Percentiles rank a stretch among this genome's conserved stretches.
Conservation (phyloP, 1,140 invertebrate genomes). For the Linepithema humile region DNA sequence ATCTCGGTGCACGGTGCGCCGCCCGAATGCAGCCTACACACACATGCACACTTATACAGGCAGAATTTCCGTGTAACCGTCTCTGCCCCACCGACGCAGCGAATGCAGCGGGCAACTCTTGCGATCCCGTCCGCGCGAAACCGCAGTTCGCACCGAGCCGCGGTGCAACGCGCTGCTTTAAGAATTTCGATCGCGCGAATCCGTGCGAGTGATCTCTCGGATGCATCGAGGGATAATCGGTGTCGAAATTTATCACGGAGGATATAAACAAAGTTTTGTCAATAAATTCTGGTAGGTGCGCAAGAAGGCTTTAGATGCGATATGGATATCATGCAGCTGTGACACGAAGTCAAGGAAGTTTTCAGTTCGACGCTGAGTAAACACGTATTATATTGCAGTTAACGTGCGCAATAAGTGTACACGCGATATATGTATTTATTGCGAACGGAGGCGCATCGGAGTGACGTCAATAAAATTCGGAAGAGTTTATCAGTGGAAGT, state of each 20-base stretch:
- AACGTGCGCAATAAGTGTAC: background rate
- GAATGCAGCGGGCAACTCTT: slow-evolving; percentile 45
- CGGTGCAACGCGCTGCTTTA: slow-evolving; percentile 62
- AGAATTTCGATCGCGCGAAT: background rate
- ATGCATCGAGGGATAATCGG: background rate
- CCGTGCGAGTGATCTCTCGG: background rate
- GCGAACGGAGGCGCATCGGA: background rate
- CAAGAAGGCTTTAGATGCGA: too few species aligned
- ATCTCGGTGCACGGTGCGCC: slow-evolving; percentile 64
- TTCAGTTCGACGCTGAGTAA: background rate
- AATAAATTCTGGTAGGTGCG: too few species aligned
- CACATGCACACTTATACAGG: slow-evolving; percentile 25
- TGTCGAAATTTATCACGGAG: background rate
- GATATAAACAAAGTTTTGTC: background rate
- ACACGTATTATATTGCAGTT: background rate
- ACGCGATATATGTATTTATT: background rate
- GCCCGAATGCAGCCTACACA: slow-evolving; percentile 25
- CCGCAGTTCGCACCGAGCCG: slow-evolving; percentile 63
- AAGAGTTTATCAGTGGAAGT: slow-evolving; percentile 60
- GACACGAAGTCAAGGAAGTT: background rate
- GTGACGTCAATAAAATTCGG: slow-evolving; percentile 62
- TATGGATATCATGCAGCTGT: too few species aligned
- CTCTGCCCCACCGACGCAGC: slow-evolving; percentile 54
- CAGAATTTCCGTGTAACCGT: slow-evolving; percentile 37
- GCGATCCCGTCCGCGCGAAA: slow-evolving; percentile 53